Base-by-base conservation (phyloP, 2,888 invertebrate genomes). In the Hybos culiciformis region DNA sequence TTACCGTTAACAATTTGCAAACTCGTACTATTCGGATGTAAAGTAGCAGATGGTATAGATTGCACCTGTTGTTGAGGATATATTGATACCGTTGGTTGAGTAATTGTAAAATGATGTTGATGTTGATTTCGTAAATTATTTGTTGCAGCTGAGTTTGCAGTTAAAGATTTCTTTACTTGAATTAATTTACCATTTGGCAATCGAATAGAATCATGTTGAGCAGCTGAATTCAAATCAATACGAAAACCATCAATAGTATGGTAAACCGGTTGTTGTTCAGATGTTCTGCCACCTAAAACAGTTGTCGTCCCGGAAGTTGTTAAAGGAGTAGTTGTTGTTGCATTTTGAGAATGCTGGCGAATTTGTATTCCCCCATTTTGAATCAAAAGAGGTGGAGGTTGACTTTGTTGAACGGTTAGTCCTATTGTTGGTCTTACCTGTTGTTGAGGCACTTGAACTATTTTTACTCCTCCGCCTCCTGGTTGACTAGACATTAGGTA, bases 201-300 rank as follows among this genome's bases (percentile, higher is more conserved):
- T 9, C 67, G 60, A 46, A 62, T 64, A 3, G 64, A 65, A 37
- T 66, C 66, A 41, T 66, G 66, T 38, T 63, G 64, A 0, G 67
- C 62, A 1, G 67, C 67, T 6, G 62, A 59, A 50, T 67, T 67
- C n/a, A 67, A 56, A 51, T 67, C 67, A 43, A 67, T 63, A 14
- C 65, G 61, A 51, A 56, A 67, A 1, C 67, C 67, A 38, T 62
- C 65, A 15, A 67, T 65, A 2, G 62, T 67, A 42, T 66, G 66
- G 43, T 64, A 66, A 12, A 66, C 66, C 0, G 66, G 66, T 2
- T 57, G 54, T 18, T 41, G 50, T 5, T 51, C 48, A 14, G 21
- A 3, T 21, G 21, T 6, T 14, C 8, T 7, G 14, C 54, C 50
- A 6, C 52, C 50, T 7, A 52, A 44, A 5, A 51, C 53, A 1